Evolutionary conservation across 1,140 invertebrate species (phyloP).

Genomic region (Zaprionus capensis): DNA sequence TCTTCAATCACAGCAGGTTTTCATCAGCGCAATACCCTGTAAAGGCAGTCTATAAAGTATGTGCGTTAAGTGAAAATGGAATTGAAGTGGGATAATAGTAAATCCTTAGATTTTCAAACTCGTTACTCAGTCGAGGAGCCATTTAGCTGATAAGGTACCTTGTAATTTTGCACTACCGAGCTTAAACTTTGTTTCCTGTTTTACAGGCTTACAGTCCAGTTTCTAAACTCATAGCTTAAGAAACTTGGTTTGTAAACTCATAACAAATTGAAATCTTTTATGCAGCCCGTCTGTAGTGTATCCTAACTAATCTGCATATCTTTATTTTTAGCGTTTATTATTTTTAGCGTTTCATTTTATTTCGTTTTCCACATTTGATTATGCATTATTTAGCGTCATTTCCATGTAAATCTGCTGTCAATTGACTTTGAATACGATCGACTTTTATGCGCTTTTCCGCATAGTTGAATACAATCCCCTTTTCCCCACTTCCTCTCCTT

Average conservation of each 20-base stretch:
- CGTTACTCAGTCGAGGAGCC: not conserved
- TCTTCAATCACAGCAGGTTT: constrained; percentile 8
- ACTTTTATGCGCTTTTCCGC: constrained; percentile 38
- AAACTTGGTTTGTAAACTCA: not conserved
- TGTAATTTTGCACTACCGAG: not conserved
- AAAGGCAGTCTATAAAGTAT: not conserved
- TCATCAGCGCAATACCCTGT: constrained; percentile 16
- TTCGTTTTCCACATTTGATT: constrained; percentile 12
- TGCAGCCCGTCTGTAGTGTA: not conserved
- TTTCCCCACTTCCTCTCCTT: too few species aligned
- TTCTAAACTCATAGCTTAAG: not conserved
- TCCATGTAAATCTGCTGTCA: constrained; percentile 45
- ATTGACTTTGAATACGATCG: constrained; percentile 36
- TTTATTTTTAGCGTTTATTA: not conserved
- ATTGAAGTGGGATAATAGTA: rapidly evolving
- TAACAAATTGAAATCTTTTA: not conserved
- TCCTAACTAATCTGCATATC: not conserved
- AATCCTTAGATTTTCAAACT: not conserved
- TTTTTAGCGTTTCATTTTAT: constrained; percentile 20
- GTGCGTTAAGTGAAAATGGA: not conserved
- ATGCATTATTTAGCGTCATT: constrained; percentile 40
- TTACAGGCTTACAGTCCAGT: not conserved
- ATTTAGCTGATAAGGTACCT: not conserved
- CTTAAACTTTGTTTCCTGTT: not conserved
- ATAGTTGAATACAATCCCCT: constrained; percentile 20